Evolutionary conservation across 2,888 invertebrate species (phyloP), one percentile per base, ranked within the genome.

Genomic region (Orthosia gracilis): DNA sequence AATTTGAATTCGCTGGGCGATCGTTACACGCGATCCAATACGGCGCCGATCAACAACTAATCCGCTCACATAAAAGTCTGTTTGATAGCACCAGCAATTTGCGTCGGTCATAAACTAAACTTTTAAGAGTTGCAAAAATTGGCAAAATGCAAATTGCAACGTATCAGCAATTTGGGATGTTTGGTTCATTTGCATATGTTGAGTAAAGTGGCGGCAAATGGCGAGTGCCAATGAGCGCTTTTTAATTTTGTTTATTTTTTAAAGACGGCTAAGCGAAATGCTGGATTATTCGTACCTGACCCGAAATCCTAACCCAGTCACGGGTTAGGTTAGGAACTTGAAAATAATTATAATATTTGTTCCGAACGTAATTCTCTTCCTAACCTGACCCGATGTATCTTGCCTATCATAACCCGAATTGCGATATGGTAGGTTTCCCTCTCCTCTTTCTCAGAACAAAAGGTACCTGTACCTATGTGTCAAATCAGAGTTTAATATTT

Each of bases 41-140:
- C 75, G 72, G 77, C 12, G 64, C 26, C 70, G 55, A 58, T 65
- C 84, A 65, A 61, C 72, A 70, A 73, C 57, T 77, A 77, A 85
- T 73, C 62, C 65, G 52, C 66, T 76, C 66, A 73, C 57, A 82
- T 77, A 77, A 70, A 71, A 85, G 85, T 83, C 78, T 50, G 70
- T 82, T 84, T 82, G 85, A 73, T 66, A 63, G 73, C 68, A 49
- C 45, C 57, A 62, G 50, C 65, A 58, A 69, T 70, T 82, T 69
- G 64, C 3, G 49, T 49, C 58, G 17, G 17, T 40, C 65, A 68
- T 71, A 84, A 80, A 71, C 81, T 66, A 84, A 80, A 31, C 9
- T 83, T 58, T 64, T 61, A 70, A 67, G 49, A 68, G 80, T 62
- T 65, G 68, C 68, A 72, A 73, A 84, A 84, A 75, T 61, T 64